Evolutionary conservation across 2,888 invertebrate genomes (phyloP).

Genomic region (Eutolmus rufibarbis): DNA sequence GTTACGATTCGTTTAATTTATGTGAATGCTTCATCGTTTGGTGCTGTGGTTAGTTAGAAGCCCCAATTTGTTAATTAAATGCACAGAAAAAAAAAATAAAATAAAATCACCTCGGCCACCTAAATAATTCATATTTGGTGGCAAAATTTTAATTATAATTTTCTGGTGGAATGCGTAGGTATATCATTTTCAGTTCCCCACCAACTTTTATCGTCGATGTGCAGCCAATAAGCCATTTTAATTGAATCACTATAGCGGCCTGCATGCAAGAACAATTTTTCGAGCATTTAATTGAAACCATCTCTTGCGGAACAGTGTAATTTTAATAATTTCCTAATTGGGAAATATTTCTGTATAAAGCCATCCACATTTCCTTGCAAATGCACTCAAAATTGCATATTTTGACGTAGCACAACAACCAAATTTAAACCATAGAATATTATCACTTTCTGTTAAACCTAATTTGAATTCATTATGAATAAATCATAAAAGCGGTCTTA

Average conservation of each 20-base stretch:
- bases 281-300: not conserved
- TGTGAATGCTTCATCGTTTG: not conserved
- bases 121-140: not conserved
- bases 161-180: not conserved
- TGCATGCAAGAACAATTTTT: not conserved
- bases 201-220: not conserved
- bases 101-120: not conserved
- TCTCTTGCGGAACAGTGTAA: not conserved
- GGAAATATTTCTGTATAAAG: not conserved
- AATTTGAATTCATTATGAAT: not conserved
- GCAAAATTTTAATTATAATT: not conserved
- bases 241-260: not conserved
- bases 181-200: not conserved
- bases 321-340: not conserved
- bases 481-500: not conserved
- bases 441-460: not conserved
- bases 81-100: not conserved
- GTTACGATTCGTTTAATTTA: not conserved
- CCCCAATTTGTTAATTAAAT: not conserved
- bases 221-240: not conserved
- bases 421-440: not conserved
- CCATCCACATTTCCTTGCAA: not conserved
- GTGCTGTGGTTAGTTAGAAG: constrained; percentile 4
- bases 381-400: not conserved
- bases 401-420: not conserved